phyloP scores from a whole-genome alignment of 2,888 invertebrate genomes.

The Yponomeuta plumbellus region DNA sequence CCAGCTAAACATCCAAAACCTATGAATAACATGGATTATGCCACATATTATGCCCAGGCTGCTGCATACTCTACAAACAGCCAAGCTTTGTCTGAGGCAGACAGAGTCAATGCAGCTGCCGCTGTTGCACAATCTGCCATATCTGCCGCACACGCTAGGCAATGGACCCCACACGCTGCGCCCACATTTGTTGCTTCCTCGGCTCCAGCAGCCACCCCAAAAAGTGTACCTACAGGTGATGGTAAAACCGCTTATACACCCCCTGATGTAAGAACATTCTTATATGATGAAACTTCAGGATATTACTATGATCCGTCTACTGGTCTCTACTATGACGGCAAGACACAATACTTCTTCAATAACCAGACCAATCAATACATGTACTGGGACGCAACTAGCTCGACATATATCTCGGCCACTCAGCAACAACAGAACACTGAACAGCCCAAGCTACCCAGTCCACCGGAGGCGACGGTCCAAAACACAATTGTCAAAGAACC shows the following conservation, averaged over 20 bases:
- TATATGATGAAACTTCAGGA: slow-evolving; percentile 95
- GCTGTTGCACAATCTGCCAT: slow-evolving; percentile 94
- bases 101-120: slow-evolving; percentile 88
- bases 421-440: slow-evolving; percentile 55
- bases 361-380: slow-evolving; percentile 92
- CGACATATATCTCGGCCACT: slow-evolving; percentile 77
- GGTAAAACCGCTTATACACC: slow-evolving; percentile 82
- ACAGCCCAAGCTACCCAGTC: slow-evolving; percentile 47
- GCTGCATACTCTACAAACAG: slow-evolving; percentile 76
- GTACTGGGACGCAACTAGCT: slow-evolving; percentile 92
- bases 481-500: slow-evolving; percentile 60
- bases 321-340: slow-evolving; percentile 96
- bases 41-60: slow-evolving; percentile 56
- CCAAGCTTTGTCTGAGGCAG: slow-evolving; percentile 81
- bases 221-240: slow-evolving; percentile 76
- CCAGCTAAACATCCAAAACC: slow-evolving; percentile 62
- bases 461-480: slow-evolving; percentile 44
- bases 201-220: slow-evolving; percentile 49
- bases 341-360: slow-evolving; percentile 97
- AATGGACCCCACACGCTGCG: slow-evolving; percentile 71
- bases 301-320: slow-evolving; percentile 97
- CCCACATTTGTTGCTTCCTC: slow-evolving; percentile 63
- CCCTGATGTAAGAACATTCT: slow-evolving; percentile 94
- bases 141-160: slow-evolving; percentile 69
- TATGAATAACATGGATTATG: slow-evolving; percentile 53